A percentile compares a stretch with the other conserved stretches of the same genome.
phyloP scores from a whole-genome alignment of 1,140 invertebrate species.

The Holcopasites calliopsidis region DNA sequence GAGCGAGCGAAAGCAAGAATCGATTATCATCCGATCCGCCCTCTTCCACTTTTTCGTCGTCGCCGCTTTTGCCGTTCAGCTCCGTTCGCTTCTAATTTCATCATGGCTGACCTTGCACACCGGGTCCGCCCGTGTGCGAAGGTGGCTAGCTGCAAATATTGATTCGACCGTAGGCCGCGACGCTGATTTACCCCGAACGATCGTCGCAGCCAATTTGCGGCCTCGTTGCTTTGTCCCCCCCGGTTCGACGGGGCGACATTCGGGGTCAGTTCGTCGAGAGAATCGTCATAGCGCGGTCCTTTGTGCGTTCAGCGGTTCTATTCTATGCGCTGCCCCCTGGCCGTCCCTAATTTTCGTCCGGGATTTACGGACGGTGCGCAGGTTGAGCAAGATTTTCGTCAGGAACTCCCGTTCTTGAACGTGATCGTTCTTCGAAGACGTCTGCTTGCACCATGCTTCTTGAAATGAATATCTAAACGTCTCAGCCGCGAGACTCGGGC shows the following conservation, averaged over 20 bases:
- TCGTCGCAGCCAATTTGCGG: constrained; percentile 58
- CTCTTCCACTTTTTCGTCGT: not conserved
- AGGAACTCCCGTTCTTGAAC: too few species aligned
- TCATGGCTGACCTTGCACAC: constrained; percentile 47
- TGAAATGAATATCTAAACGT: not conserved
- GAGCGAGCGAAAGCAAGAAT: not conserved
- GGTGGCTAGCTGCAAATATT: constrained; percentile 67
- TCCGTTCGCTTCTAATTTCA: constrained; percentile 55
- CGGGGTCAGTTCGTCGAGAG: constrained; percentile 36
- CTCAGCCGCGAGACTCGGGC: not conserved
- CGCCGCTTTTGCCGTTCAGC: not conserved
- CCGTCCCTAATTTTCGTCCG: not conserved
- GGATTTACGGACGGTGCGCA: too few species aligned
- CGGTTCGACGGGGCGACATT: constrained; percentile 40
- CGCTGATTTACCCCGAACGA: constrained; percentile 61
- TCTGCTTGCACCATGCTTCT: too few species aligned
- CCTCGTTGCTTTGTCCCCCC: constrained; percentile 53
- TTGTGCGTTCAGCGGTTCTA: constrained; percentile 28
- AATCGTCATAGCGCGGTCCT: constrained; percentile 6
- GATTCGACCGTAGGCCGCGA: constrained; percentile 63
- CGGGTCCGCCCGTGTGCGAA: constrained; percentile 19
- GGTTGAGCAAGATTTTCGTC: not conserved
- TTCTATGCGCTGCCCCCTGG: not conserved
- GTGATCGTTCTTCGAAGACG: too few species aligned
- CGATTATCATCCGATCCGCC: not conserved